phyloP scores from a whole-genome alignment of 2,797 vertebrate species.

The Acanthis flammea region DNA sequence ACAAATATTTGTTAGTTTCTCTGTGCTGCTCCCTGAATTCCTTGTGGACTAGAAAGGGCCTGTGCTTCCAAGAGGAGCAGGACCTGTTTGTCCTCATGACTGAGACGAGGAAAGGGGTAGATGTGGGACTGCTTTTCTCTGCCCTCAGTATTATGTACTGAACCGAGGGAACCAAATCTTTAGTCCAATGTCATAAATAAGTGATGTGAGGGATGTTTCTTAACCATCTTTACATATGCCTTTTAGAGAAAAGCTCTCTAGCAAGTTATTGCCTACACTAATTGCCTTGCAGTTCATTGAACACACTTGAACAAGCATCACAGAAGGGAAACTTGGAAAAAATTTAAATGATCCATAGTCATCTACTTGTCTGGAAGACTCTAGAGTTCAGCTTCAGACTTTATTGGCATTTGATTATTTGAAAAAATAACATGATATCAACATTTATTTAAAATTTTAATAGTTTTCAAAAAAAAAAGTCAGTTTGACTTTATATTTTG shows the following conservation, averaged over 20 bases:
- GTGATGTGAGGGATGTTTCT: rapidly evolving
- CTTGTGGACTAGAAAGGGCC: neutral
- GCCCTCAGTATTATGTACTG: neutral
- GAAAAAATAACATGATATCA: neutral
- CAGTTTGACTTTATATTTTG: neutral
- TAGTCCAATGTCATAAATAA: neutral
- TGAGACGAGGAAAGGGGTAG: neutral
- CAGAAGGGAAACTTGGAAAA: neutral
- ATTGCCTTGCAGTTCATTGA: neutral
- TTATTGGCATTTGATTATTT: neutral
- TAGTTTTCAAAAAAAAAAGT: neutral
- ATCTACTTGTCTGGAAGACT: neutral
- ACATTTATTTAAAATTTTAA: neutral
- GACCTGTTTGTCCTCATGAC: neutral
- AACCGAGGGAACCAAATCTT: neutral
- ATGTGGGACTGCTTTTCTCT: neutral
- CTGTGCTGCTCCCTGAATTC: neutral
- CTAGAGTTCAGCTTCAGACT: neutral
- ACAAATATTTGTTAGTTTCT: neutral
- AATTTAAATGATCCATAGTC: neutral
- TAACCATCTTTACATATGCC: neutral
- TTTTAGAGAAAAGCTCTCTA: neutral
- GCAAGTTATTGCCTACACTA: neutral
- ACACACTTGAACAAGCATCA: neutral
- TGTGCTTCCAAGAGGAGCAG: neutral